Evolutionary conservation across 2,113 vertebrate species (phyloP), one percentile per base, ranked within the genome.

Genomic region (Psilopogon haemacephalus): DNA sequence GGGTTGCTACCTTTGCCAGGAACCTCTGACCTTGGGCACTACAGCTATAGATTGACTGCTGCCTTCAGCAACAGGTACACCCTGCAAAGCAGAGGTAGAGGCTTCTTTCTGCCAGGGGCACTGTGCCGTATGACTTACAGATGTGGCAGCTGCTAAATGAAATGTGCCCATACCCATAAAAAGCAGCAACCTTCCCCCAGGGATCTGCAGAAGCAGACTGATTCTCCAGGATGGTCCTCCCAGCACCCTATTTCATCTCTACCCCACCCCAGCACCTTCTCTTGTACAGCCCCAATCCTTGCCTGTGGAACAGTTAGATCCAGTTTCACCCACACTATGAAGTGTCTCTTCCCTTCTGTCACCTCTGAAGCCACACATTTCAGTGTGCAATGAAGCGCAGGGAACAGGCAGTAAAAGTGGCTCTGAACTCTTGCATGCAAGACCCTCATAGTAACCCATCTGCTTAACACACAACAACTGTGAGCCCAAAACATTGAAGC

Each of bases 371-470:
- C 21, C 37, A 55, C 5, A 1, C 5, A 40, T 9, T 58, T 40
- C 28, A 13, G 32, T 0, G 23, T 56, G 58, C 32, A 28, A 15
- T 4, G 4, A 27, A n/a, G 15, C 2, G 5, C 6, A 20, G 27
- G n/a, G 35, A 63, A 32, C 5, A n/a, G 75, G 54, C 3, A 88
- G 37, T 56, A 46, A 63, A 84, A 91, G 37, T 3, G 24, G 13
- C 37, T 71, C 56, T 38, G 28, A 42, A 87, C 8, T 44, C 32
- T 24, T 46, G 28, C 26, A 40, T 20, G 59, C 21, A 46, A 92
- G 27, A 62, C 18, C 89, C 27, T 27, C 32, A 17, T 7, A n/a
- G 18, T 5, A 84, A 75, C 8, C 5, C 2, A 9, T 42, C 84
- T 62, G 9, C 3, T 44, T 40, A 44, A 86, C 33, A 7, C n/a